These are phyloP conservation scores for Machimus atricapillus DNA, from an alignment of 2,888 invertebrate genomes.

Conservation along the genomic window DNA sequence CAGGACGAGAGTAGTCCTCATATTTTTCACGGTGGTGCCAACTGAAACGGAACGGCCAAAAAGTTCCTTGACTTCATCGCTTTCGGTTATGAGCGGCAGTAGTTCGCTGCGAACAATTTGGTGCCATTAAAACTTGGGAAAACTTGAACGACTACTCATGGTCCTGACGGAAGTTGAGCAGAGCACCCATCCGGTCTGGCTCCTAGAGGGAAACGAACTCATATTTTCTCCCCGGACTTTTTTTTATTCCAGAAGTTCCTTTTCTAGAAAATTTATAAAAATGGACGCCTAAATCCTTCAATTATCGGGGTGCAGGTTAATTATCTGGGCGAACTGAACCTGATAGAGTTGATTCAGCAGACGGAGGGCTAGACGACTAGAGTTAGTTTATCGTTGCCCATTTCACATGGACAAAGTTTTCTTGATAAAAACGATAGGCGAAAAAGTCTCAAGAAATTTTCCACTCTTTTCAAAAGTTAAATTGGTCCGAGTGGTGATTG, in stretches of 20 bases:
- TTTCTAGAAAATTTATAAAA: background rate
- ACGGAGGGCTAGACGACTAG: background rate
- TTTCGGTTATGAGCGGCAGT: background rate
- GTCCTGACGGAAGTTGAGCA: background rate
- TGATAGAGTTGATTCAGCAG: background rate
- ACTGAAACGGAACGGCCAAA: background rate
- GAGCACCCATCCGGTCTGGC: background rate
- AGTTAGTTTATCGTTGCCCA: background rate
- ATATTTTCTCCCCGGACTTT: background rate
- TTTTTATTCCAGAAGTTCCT: background rate
- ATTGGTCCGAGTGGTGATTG: background rate
- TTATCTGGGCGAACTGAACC: background rate
- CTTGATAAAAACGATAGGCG: background rate
- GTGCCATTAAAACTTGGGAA: conserved; percentile 1
- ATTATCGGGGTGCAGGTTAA: background rate
- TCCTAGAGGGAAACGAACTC: background rate
- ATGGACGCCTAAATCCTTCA: background rate
- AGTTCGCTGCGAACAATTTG: background rate
- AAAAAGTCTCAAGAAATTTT: background rate
- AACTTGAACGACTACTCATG: background rate
- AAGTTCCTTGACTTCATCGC: background rate
- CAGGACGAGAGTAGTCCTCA: background rate
- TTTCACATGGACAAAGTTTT: background rate
- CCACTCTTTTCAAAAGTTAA: conserved; percentile 1
- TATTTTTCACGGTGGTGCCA: background rate